Evolutionary conservation across 2,113 vertebrate species (phyloP), one percentile per base, ranked within the genome.

Genomic region (Melanocharis versteri): DNA sequence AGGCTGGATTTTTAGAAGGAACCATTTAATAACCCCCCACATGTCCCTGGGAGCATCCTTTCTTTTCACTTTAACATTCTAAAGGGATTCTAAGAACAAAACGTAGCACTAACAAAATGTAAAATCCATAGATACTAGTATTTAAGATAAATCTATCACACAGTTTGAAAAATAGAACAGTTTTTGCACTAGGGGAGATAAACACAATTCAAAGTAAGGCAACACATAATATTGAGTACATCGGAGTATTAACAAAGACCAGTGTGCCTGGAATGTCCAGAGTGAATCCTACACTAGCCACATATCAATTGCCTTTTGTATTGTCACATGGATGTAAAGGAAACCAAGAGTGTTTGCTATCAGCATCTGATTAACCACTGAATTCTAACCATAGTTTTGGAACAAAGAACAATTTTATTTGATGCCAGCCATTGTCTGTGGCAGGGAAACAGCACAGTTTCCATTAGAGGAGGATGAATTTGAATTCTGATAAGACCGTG

Each of bases 331-430:
- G 69, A 90, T 33, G 40, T 71, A 81, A 78, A 93, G 83, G 80
- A 93, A 93, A 87, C n/a, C 0, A 0, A 5, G 54, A 86, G 71
- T 69, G 84, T 93, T 95, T 94, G 60, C 93, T 92, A 37, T 87
- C 88, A 64, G 82, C 68, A 71, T 86, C 94, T 93, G 68, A 87
- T 95, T 81, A 96, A 75, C 58, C 76, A 57, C 76, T 83, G 76
- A 83, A 94, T 96, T 94, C 85, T 90, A 83, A 42, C 83, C 76
- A 62, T 33, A 71, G 92, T 68, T 96, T 73, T 86, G 76, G 56
- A 94, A 97, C 94, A 95, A 94, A 95, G 90, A 77, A 82, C 54
- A 62, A 61, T 81, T 92, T 90, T 80, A 75, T 78, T 81, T 90
- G 28, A 90, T 93, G 85, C 89, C 94, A 91, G 0, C 62, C 40